Percentiles rank a stretch among this genome's conserved stretches.
phyloP scores from a whole-genome alignment of 2,113 vertebrate species.

The Hypanus sabinus region DNA sequence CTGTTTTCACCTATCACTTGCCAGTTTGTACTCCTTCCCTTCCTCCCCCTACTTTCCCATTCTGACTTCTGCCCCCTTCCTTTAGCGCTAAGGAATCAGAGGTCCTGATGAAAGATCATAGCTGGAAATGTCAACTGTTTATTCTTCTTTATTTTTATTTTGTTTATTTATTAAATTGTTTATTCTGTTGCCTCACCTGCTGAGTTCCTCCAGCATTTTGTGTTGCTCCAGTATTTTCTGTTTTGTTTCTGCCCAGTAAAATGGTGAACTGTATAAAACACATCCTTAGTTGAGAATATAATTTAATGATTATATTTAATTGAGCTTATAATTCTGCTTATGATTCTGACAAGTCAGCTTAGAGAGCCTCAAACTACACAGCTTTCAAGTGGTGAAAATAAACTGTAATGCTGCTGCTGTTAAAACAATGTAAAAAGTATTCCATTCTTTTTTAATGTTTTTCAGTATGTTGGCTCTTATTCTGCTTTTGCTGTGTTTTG shows the following conservation, averaged over 20 bases:
- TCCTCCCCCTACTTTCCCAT: too few relatives aligned
- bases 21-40: too few relatives aligned
- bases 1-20: too few relatives aligned
- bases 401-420: too few relatives aligned
- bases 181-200: neutral
- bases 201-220: neutral
- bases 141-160: too few relatives aligned
- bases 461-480: neutral
- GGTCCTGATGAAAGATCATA: too few relatives aligned
- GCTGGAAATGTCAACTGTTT: too few relatives aligned
- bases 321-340: too few relatives aligned
- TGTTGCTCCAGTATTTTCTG: neutral
- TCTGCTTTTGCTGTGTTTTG: neutral
- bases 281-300: neutral
- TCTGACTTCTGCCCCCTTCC: too few relatives aligned
- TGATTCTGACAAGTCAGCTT: neutral
- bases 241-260: neutral
- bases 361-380: neutral
- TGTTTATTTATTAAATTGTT: too few relatives aligned
- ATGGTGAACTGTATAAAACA: neutral
- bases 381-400: neutral
- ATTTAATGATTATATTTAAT: too few relatives aligned
- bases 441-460: neutral
- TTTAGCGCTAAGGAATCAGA: too few relatives aligned
- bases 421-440: neutral